A percentile compares a stretch with the other conserved stretches of the same genome.
These are phyloP conservation scores for Shinisaurus crocodilurus DNA, from an alignment of 2,113 vertebrate genomes.

Conservation along the genomic window DNA sequence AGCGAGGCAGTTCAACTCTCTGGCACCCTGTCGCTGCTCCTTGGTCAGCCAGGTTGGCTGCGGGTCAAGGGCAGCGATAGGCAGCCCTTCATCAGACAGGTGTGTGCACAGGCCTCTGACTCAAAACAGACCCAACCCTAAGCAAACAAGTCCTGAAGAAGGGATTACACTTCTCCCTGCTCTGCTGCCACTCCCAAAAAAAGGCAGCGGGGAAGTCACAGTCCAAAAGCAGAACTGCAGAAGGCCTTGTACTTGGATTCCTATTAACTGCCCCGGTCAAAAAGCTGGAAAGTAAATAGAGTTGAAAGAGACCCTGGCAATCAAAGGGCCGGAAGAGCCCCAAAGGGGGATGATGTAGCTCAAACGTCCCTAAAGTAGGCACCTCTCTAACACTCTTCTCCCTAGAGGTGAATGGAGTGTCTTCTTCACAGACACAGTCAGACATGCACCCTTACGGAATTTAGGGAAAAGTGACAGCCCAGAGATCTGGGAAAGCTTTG, in stretches of 20 bases:
- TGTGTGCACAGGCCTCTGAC: not conserved
- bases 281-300: not conserved
- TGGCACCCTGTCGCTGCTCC: not conserved
- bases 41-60: not conserved
- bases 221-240: not conserved
- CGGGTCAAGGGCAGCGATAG: not conserved
- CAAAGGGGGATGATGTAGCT: too few relatives aligned
- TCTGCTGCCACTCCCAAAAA: not conserved
- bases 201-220: not conserved
- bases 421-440: not conserved
- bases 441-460: not conserved
- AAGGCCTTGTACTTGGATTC: not conserved
- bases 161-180: too few relatives aligned
- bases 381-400: too few relatives aligned
- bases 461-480: not conserved
- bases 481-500: not conserved
- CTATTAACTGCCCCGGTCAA: not conserved
- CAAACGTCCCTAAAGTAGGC: not conserved
- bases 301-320: not conserved
- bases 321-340: not conserved
- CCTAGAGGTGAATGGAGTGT: not conserved
- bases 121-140: not conserved
- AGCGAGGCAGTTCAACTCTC: too few relatives aligned
- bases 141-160: not conserved
- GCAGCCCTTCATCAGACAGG: not conserved